Percentiles rank a stretch among this genome's conserved stretches.
Conservation (phyloP, 1,140 invertebrate genomes). For the Apis florea region DNA sequence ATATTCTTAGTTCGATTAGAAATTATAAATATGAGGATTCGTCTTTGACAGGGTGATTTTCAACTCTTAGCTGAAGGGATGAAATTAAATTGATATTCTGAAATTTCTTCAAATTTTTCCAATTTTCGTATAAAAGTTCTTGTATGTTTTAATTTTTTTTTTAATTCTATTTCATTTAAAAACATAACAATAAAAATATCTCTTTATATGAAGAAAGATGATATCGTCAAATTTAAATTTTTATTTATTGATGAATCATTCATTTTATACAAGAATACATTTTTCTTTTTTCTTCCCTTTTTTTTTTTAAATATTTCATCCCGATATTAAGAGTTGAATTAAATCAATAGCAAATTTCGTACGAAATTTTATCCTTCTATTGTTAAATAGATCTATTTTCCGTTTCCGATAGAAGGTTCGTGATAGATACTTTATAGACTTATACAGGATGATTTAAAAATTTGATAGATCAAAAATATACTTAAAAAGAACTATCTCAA, state of each 20-base stretch:
- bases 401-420: background rate
- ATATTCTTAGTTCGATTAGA: background rate
- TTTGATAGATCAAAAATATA: no score
- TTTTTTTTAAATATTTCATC: no score
- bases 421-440: background rate
- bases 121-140: no score
- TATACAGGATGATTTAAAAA: background rate
- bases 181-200: no score
- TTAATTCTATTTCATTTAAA: no score
- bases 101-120: background rate
- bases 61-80: background rate
- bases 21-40: background rate
- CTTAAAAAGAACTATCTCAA: no score
- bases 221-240: no score
- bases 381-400: slow-evolving; percentile 13
- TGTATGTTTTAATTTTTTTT: no score
- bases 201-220: no score
- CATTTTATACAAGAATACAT: background rate
- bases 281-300: background rate
- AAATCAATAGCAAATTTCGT: background rate
- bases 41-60: background rate
- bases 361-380: background rate
- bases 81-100: background rate
- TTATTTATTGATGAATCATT: background rate
- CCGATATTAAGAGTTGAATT: background rate